These are phyloP conservation scores for Coluber constrictor DNA, from an alignment of 2,797 vertebrate species.

Conservation along the genomic window DNA sequence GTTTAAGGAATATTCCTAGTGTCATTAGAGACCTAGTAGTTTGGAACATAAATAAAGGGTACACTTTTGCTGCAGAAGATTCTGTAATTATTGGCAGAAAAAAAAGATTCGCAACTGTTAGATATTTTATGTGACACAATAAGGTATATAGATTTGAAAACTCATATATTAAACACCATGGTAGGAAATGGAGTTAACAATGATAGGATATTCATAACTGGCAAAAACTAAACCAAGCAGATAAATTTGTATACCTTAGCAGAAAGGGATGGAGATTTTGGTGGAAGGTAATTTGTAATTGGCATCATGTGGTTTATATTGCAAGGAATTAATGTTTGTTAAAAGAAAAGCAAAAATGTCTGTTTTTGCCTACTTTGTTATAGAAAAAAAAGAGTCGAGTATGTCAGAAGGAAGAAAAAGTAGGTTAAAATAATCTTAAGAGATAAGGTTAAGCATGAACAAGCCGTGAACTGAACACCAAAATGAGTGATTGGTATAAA, in stretches of 20 bases:
- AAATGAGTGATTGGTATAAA: not conserved
- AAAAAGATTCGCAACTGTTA: not conserved
- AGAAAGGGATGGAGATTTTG: not conserved
- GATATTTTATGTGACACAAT: not conserved
- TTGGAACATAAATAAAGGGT: not conserved
- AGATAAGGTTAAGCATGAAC: not conserved
- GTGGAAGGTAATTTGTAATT: not conserved
- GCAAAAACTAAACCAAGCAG: not conserved
- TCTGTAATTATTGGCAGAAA: not conserved
- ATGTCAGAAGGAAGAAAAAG: not conserved
- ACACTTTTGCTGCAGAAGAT: not conserved
- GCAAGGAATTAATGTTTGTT: not conserved
- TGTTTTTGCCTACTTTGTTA: not conserved
- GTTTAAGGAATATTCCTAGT: not conserved
- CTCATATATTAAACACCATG: not conserved
- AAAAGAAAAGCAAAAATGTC: not conserved
- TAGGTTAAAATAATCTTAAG: not conserved
- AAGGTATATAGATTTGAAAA: not conserved
- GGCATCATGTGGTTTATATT: not conserved
- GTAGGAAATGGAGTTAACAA: not conserved
- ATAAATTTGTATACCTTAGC: not conserved
- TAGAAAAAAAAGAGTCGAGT: not conserved
- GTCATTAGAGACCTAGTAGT: not conserved
- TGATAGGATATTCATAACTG: not conserved
- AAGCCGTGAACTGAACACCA: not conserved